Evolutionary conservation across 1,140 invertebrate species (phyloP), one percentile per base, ranked within the genome.

Genomic region (Drosophila fuyamai): DNA sequence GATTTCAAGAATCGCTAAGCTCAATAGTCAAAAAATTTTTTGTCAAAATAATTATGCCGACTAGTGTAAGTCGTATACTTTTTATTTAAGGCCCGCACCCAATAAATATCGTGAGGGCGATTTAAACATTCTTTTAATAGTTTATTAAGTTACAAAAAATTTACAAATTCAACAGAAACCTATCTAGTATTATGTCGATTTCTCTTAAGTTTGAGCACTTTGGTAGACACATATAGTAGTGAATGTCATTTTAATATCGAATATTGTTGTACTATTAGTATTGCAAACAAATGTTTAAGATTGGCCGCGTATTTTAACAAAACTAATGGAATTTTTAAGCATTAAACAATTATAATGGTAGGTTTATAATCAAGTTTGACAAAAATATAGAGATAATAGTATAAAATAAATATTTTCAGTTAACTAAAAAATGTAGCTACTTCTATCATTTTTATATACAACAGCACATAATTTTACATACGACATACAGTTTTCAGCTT

Each of bases 131-230:
- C 2, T 23, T 4, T 23, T 23, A 23, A 23, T 23, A 23, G 23
- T 84, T 84, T 84, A 84, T 84, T 84, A 81, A 68, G 60, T 71
- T 75, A 46, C 14, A 84, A 84, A 83, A 82, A 84, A 65, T 60
- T 84, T 76, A 67, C 72, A 84, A 80, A 80, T 81, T 85, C 55
- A 84, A 84, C 81, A 84, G 77, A 84, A 83, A 74, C 76, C 77
- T 85, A 84, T 72, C 68, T 75, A 74, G 62, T 63, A 63, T 79
- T 57, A 63, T 47, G 50, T 74, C 16, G 29, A 16, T 48, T 51
- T 60, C 50, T 68, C 75, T 78, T 79, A 76, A 63, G 65, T 80
- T 84, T 84, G 81, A 84, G 81, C 81, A 84, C 81, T 84, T 83
- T 83, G 81, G 81, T 83, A 83, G 72, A 72, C 76, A 83, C 65